Conservation (phyloP, 2,113 vertebrate species). For the Clinocottus analis region DNA sequence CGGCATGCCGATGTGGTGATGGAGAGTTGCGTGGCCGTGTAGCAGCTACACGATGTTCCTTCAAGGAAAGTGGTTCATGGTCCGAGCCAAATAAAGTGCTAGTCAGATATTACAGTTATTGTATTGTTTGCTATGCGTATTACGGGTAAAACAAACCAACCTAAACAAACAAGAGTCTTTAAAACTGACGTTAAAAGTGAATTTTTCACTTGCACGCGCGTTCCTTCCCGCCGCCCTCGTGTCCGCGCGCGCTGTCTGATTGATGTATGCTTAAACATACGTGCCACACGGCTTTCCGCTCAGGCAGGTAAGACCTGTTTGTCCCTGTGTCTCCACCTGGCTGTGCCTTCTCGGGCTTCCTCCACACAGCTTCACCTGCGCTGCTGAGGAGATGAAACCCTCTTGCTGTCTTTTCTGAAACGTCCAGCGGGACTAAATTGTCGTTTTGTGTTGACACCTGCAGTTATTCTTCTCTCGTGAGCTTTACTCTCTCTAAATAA, state of each 20-base stretch:
- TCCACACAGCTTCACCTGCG: not conserved
- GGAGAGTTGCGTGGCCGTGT: not conserved
- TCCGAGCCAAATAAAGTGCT: not conserved
- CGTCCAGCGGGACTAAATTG: too few relatives aligned
- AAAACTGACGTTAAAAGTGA: not conserved
- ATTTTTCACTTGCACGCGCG: not conserved
- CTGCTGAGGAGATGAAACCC: too few relatives aligned
- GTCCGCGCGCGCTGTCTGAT: not conserved
- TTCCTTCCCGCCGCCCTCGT: conserved; percentile 2
- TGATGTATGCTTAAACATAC: not conserved
- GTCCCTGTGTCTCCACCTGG: not conserved
- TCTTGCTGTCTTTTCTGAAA: too few relatives aligned
- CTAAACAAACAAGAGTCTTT: not conserved
- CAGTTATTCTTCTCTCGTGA: not conserved
- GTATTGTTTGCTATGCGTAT: too few relatives aligned
- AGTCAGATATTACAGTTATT: not conserved
- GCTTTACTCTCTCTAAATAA: too few relatives aligned
- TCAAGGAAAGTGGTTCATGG: not conserved
- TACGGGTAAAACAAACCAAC: not conserved
- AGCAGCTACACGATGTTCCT: not conserved
- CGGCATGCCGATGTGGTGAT: not conserved
- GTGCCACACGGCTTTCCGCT: not conserved
- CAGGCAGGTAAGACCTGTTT: conserved; percentile 1
- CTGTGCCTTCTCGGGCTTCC: too few relatives aligned
- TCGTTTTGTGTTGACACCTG: not conserved